These are phyloP conservation scores for Melanaphis sacchari DNA, from an alignment of 1,140 invertebrate species.

Conservation along the genomic window DNA sequence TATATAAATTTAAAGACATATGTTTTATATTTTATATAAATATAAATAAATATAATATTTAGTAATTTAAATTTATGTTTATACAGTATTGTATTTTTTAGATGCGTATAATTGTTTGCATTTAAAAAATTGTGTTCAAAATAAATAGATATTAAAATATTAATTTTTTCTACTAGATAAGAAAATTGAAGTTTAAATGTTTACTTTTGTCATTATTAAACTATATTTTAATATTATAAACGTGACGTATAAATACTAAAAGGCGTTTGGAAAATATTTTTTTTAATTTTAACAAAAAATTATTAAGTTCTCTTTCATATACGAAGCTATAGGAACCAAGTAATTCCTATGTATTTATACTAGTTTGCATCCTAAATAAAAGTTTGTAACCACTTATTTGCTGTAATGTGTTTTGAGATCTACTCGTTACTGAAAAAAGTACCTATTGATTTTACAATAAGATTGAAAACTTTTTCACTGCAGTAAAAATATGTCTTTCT, in stretches of 20 bases:
- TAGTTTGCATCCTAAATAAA: background rate
- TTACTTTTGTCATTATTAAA: background rate
- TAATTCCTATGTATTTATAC: background rate
- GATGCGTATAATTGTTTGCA: background rate
- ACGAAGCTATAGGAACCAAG: background rate
- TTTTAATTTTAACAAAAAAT: background rate
- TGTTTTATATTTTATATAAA: no score
- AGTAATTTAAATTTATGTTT: background rate
- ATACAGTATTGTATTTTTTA: background rate
- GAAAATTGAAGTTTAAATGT: background rate
- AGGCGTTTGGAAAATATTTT: no score
- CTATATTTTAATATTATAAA: background rate
- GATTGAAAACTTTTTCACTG: background rate
- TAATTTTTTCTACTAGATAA: background rate
- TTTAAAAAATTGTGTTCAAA: background rate
- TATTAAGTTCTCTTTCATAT: background rate
- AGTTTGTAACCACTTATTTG: background rate
- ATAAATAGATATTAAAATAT: background rate
- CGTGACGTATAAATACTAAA: no score
- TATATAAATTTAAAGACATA: no score
- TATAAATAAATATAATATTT: background rate
- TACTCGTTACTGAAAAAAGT: background rate
- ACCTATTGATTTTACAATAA: background rate
- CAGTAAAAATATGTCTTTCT: background rate
- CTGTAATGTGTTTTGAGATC: background rate